Evolutionary conservation across 2,888 invertebrate species (phyloP).

Genomic region (Nomada goodeniana): DNA sequence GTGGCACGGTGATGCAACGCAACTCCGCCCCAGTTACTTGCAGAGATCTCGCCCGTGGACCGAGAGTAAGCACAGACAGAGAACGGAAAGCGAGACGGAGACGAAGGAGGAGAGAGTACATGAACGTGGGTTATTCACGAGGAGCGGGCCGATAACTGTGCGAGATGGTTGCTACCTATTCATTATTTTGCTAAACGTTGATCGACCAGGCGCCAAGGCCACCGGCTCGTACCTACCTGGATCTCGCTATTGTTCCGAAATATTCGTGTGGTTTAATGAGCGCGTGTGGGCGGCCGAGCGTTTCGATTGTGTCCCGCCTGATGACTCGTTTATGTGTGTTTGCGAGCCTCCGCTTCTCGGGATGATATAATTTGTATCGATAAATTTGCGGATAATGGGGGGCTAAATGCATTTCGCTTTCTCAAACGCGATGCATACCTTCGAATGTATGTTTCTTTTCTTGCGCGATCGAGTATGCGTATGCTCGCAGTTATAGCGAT

Average conservation of each 20-base stretch:
- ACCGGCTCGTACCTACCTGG: constrained; percentile 36
- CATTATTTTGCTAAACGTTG: constrained; percentile 75
- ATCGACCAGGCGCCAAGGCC: constrained; percentile 72
- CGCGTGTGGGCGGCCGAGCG: constrained; percentile 53
- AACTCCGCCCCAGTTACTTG: constrained; percentile 79
- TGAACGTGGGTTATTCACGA: constrained; percentile 64
- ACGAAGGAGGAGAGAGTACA: constrained; percentile 40
- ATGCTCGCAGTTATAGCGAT: background rate
- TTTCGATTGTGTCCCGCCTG: background rate
- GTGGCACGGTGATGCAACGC: constrained; percentile 72
- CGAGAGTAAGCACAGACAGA: constrained; percentile 49
- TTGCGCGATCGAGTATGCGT: too few species aligned
- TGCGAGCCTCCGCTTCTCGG: background rate
- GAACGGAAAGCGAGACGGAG: constrained; percentile 43
- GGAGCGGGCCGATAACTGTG: constrained; percentile 69
- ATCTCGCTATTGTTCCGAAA: constrained; percentile 70
- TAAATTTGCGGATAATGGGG: too few species aligned
- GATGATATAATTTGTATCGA: background rate
- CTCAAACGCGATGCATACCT: too few species aligned
- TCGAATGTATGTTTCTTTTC: too few species aligned
- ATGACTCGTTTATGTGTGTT: background rate
- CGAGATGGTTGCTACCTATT: constrained; percentile 74
- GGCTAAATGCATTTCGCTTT: too few species aligned
- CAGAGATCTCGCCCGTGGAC: constrained; percentile 64
- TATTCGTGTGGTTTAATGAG: constrained; percentile 59